Evolutionary conservation across 2,797 vertebrate species (phyloP), one percentile per base, ranked within the genome.

Genomic region (Thaleichthys pacificus): DNA sequence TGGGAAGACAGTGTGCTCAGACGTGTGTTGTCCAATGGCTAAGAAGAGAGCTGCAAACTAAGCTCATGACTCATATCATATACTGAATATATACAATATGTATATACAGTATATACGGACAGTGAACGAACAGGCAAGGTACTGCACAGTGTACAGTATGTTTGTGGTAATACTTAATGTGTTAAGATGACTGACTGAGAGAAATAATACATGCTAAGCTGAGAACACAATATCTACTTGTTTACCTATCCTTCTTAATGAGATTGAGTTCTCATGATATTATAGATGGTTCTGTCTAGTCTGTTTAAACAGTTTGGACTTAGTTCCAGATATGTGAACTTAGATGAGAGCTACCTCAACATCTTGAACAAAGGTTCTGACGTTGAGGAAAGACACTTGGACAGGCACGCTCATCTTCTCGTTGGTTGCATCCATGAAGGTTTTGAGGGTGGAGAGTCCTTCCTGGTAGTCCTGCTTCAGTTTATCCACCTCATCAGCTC

Each of bases 401-500:
- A 98, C 83, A 11, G 94, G 90, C 3, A 89, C 84, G 14, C 83
- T 94, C 91, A 98, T 90, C 90, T 97, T 97, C 64, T 93, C 91
- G 17, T 94, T 94, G 61, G 94, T 95, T 82, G 89, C 93, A 22
- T 96, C 90, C 88, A 95, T 92, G 87, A 98, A 99, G 64, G 87
- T 86, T 78, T 96, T 96, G 76, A 99, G 84, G 66, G 90, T 85
- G 35, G 93, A 87, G 42, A 97, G 88, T 19, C 94, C 92, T 24
- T 98, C 97, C 0, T 92, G 88, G 72, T 96, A 98, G 69, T 99
- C 98, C 35, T 96, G 96, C 81, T 81, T 95, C 84, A 97, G 86
- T 82, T 95, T 96, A 85, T 98, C 97, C 70, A 97, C 80, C 84
- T 99, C 97, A 66, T 99, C 97, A 32, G 95, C 96, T 83, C 95